phyloP scores from a whole-genome alignment of 2,113 vertebrate genomes.

The Ammodytes dubius region DNA sequence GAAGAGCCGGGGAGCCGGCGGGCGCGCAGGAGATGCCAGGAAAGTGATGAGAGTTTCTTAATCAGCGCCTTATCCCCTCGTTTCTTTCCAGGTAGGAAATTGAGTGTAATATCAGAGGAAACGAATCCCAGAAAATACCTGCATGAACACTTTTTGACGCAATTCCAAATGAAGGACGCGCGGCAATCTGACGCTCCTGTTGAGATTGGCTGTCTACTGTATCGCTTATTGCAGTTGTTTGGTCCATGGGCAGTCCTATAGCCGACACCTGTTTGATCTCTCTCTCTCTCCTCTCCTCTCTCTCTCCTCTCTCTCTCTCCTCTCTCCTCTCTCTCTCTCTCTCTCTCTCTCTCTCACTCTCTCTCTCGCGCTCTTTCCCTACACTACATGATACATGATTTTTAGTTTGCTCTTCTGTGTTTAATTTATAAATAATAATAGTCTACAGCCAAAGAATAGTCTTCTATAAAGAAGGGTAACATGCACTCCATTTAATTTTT shows the following conservation, averaged over 20 bases:
- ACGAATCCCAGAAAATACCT: constrained; percentile 18
- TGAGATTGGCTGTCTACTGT: constrained; percentile 50
- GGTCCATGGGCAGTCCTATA: constrained; percentile 62
- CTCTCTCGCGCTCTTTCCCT: constrained; percentile 12
- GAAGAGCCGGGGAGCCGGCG: constrained; percentile 41
- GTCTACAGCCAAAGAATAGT: neutral
- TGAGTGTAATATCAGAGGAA: constrained; percentile 42
- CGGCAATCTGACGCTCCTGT: constrained; percentile 37
- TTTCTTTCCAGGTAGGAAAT: constrained; percentile 36
- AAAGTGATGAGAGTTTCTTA: constrained; percentile 69
- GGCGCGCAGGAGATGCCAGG: constrained; percentile 50
- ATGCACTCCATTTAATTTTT: neutral
- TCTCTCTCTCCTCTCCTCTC: constrained; percentile 54
- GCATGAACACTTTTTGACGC: constrained; percentile 43
- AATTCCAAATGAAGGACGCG: constrained; percentile 46
- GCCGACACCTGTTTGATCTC: constrained; percentile 85
- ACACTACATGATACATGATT: neutral
- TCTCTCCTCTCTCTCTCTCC: constrained; percentile 43
- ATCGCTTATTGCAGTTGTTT: constrained; percentile 50
- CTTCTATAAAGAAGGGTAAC: neutral
- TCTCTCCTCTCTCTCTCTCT: constrained; percentile 8
- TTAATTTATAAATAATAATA: neutral
- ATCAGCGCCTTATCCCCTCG: constrained; percentile 55
- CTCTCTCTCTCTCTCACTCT: neutral
- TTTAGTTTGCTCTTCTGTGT: neutral